Conservation (phyloP, 2,113 vertebrate species). For the Chaetura pelagica region DNA sequence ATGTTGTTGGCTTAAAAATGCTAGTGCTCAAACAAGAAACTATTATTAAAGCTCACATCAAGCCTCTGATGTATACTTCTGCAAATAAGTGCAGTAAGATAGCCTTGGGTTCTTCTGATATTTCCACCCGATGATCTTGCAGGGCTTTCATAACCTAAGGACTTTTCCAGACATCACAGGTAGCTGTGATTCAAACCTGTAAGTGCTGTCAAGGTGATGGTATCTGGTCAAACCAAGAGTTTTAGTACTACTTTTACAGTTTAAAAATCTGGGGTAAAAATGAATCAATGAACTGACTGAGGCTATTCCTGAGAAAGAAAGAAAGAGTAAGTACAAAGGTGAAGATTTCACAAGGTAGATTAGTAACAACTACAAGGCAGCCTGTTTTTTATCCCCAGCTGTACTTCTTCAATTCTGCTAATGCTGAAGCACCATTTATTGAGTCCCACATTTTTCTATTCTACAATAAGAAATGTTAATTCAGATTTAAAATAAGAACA, state of each 20-base stretch:
- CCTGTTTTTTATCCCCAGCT: neutral
- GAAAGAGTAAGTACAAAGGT: neutral
- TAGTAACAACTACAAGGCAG: neutral
- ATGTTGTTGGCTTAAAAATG: neutral
- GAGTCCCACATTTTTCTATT: conserved; percentile 1
- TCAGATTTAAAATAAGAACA: neutral
- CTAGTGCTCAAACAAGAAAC: neutral
- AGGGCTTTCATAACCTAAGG: neutral
- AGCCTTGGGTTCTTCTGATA: neutral
- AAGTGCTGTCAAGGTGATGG: neutral
- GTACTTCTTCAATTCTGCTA: neutral
- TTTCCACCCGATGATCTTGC: neutral
- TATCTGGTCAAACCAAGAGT: conserved; percentile 1
- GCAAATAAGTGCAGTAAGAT: neutral
- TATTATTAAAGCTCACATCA: neutral
- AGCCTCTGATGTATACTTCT: neutral
- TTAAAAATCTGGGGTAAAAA: conserved; percentile 41
- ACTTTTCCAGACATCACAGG: neutral
- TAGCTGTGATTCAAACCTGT: neutral
- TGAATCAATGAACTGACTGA: conserved; percentile 55
- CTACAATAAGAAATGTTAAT: neutral
- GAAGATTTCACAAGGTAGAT: conserved; percentile 21
- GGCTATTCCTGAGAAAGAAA: conserved; percentile 26
- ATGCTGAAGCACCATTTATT: neutral
- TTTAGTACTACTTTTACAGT: neutral